A percentile compares a stretch with the other conserved stretches of the same genome.
Evolutionary conservation across 2,113 vertebrate genomes (phyloP).

Genomic region (Marmota monax): DNA sequence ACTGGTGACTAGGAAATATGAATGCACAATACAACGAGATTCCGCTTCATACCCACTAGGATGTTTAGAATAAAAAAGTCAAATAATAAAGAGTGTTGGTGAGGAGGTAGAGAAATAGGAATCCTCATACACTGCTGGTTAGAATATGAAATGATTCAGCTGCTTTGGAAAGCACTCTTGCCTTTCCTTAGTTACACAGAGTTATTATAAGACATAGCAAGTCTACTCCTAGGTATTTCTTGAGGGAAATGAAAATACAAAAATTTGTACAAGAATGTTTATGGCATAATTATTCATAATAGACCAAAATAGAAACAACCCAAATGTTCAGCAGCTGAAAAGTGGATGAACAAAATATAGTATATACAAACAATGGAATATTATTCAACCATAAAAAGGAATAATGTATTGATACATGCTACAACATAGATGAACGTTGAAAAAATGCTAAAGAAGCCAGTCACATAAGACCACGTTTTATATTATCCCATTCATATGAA

Average conservation of each 20-base stretch:
- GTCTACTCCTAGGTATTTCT: not conserved
- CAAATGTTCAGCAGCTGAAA: not conserved
- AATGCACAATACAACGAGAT: not conserved
- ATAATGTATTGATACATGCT: not conserved
- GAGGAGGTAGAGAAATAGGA: not conserved
- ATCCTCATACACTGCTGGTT: not conserved
- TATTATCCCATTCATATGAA: not conserved
- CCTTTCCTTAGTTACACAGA: not conserved
- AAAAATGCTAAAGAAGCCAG: not conserved
- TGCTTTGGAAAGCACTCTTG: not conserved
- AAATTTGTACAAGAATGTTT: constrained; percentile 16
- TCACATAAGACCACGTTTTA: not conserved
- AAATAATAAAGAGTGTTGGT: not conserved
- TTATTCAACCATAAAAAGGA: not conserved
- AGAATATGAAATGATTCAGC: not conserved
- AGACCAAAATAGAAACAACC: not conserved
- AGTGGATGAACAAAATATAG: too few species aligned
- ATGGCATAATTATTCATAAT: constrained; percentile 1
- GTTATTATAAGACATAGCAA: not conserved
- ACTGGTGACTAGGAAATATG: not conserved
- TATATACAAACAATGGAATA: not conserved
- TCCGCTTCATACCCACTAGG: not conserved
- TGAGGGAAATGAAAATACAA: constrained; percentile 4
- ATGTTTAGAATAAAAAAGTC: not conserved
- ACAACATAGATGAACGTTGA: not conserved